Conservation (phyloP, 2,113 vertebrate species). For the Pseudopodoces humilis region DNA sequence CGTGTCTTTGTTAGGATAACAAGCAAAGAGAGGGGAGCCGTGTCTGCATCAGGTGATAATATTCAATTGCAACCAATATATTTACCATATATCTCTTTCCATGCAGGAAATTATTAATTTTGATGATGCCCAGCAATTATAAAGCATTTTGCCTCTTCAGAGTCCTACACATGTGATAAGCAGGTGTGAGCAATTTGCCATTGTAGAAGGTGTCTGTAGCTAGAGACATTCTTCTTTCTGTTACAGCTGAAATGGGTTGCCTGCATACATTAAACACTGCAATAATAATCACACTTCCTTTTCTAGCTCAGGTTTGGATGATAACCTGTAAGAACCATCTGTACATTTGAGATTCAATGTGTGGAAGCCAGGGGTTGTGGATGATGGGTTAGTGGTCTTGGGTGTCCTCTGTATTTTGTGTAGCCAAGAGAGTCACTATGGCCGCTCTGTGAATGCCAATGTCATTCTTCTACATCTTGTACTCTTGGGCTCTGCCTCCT, state of each 20-base stretch:
- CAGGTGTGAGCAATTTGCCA: constrained; percentile 46
- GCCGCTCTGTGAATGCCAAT: background rate
- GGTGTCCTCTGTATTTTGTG: background rate
- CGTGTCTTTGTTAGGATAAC: background rate
- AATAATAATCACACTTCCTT: background rate
- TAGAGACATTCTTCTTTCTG: constrained; percentile 42
- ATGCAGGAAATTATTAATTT: constrained; percentile 52
- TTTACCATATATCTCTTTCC: constrained; percentile 34
- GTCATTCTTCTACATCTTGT: background rate
- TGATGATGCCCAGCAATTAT: constrained; percentile 31
- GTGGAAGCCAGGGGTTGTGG: background rate
- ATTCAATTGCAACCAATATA: constrained; percentile 39
- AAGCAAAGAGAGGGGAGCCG: background rate
- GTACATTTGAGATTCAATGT: background rate
- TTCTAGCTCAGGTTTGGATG: background rate
- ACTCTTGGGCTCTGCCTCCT: background rate
- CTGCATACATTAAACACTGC: constrained; percentile 1
- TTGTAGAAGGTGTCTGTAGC: background rate
- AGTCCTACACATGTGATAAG: constrained; percentile 17
- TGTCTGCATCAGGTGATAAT: constrained; percentile 53
- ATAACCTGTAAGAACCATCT: background rate
- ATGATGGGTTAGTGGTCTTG: background rate
- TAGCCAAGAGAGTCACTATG: background rate
- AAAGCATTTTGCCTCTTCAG: constrained; percentile 2
- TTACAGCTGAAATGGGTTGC: background rate